Conservation (phyloP, 2,888 invertebrate genomes). For the Myopa tessellatipennis region DNA sequence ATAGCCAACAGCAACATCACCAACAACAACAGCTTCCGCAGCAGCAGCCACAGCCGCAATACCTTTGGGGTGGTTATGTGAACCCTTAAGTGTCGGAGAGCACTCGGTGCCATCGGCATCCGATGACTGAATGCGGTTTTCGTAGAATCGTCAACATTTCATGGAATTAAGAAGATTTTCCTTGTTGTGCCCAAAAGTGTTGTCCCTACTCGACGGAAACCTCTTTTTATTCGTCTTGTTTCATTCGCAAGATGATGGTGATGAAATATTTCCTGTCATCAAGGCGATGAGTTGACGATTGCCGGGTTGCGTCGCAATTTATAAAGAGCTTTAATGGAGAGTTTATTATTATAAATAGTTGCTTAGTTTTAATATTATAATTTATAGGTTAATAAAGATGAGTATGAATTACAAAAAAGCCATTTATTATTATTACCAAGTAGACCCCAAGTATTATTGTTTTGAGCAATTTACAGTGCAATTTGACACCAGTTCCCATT, state of each 20-base stretch:
- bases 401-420: too few relatives aligned
- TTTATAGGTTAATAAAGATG: background rate
- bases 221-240: background rate
- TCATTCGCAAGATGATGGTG: conserved; percentile 3
- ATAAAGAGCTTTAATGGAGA: background rate
- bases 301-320: background rate
- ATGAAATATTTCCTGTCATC: background rate
- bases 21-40: conserved; percentile 34
- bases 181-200: background rate
- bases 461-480: too few relatives aligned
- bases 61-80: conserved; percentile 64
- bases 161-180: background rate
- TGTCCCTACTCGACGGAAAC: background rate
- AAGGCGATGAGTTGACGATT: background rate
- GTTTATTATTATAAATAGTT: background rate
- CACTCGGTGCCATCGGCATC: background rate
- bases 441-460: too few relatives aligned
- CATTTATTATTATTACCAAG: too few relatives aligned
- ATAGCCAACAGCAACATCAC: conserved; percentile 3
- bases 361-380: background rate
- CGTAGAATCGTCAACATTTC: background rate
- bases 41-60: conserved; percentile 44
- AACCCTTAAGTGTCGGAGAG: conserved; percentile 39
- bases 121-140: too few relatives aligned
- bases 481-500: too few relatives aligned